A percentile compares a stretch with the other conserved stretches of the same genome.
Evolutionary conservation across 2,888 invertebrate species (phyloP).

Genomic region (Harmothoe impar): DNA sequence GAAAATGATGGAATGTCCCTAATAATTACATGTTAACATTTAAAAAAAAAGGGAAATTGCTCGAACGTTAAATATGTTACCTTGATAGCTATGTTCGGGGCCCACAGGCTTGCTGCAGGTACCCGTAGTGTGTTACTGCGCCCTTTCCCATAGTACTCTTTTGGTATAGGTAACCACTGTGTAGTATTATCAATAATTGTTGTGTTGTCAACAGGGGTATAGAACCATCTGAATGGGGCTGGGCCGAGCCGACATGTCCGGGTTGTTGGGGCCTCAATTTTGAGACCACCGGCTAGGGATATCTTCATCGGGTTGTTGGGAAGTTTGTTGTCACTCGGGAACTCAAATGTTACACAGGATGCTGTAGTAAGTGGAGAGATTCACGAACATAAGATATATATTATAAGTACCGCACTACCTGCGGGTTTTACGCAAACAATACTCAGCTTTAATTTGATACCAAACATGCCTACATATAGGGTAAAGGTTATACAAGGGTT

Average conservation of each 20-base stretch:
- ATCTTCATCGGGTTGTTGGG: slow-evolving; percentile 8
- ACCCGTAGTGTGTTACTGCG: neutral
- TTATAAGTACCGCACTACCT: no score
- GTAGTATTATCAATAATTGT: slow-evolving; percentile 17
- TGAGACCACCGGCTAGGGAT: slow-evolving; percentile 13
- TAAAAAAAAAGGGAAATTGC: no score
- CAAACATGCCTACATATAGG: no score
- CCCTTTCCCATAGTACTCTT: neutral
- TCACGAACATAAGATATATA: neutral
- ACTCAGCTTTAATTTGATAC: no score
- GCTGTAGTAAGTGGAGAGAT: neutral
- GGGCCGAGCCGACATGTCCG: neutral
- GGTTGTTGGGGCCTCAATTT: neutral
- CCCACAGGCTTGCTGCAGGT: neutral
- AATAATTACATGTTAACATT: no score
- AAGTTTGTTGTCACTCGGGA: slow-evolving; percentile 19
- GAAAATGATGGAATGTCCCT: no score
- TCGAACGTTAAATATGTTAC: neutral
- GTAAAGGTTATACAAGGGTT: no score
- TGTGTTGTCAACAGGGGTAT: neutral
- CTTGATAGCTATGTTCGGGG: slow-evolving; percentile 17
- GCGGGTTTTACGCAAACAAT: no score
- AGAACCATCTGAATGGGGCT: neutral
- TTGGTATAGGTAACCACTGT: neutral
- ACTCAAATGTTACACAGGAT: slow-evolving; percentile 17